Base-by-base conservation (phyloP, 1,140 invertebrate genomes). In the Dinothrombium tinctorium region DNA sequence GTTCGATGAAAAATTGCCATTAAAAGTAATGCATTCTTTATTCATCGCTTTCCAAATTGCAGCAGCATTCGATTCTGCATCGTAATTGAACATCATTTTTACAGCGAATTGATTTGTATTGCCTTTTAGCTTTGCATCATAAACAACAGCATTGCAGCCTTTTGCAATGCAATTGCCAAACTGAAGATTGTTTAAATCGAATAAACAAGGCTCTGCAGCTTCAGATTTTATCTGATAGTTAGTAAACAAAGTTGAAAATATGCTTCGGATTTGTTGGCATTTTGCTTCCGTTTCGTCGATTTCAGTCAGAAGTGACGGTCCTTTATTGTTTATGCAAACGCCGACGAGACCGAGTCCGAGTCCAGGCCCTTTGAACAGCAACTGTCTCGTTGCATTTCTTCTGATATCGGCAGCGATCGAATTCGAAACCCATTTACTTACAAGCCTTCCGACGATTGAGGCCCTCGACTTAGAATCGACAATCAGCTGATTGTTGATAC, bases 41-140 rank as follows among this genome's bases (percentile, higher is more conserved):
- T 72, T 69, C 76, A 86, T 82, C 3, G 73, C 71, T 25, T 66
- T 63, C 19, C 80, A 51, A 40, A 87, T 83, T 5, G 73, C 65
- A 37, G 68, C 59, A 0, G 78, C 71, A 58, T 77, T 80, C 3
- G 78, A 82, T 55, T 81, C 76, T 2, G 75, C 71, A 52, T 77
- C 72, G 53, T 83, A 87, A 57, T 87, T 86, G 51, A 83, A 86
- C 75, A 86, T 79, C 72, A 84, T 81, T 61, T 87, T 84, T 1
- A 86, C 58, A 3, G 79, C 80, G 38, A 81, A 57, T 1, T 76
- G 71, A 56, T 69, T 76, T 5, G n/a, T n/a, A 0, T 28, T 26
- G 5, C 15, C 20, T 51, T 61, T 67, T 42, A 62, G 57, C 47
- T 58, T 62, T 29, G 74, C 75, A 20, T 72, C 65, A 55, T 82